Evolutionary conservation across 2,113 vertebrate genomes (phyloP).

Genomic region (Entomyzon cyanotis): DNA sequence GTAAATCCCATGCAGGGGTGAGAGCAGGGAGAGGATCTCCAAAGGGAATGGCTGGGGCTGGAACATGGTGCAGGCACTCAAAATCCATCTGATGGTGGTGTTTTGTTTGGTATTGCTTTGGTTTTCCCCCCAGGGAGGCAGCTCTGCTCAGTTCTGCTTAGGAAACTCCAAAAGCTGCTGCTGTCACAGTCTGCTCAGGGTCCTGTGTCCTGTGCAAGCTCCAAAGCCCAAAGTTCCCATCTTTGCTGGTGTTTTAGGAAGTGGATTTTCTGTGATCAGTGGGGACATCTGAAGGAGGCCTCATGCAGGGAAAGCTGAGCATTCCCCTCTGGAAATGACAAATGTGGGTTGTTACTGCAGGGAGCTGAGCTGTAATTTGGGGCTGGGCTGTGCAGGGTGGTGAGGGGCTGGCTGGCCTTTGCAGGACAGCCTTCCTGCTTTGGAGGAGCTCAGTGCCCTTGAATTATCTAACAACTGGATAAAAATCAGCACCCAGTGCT

Average conservation of each 20-base stretch:
- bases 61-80: accelerated
- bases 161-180: background rate
- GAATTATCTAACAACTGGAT: background rate
- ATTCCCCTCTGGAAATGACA: background rate
- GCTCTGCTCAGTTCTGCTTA: background rate
- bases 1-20: background rate
- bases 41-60: background rate
- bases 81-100: accelerated
- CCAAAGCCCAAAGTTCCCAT: background rate
- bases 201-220: accelerated
- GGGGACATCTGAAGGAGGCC: background rate
- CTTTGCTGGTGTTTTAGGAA: background rate
- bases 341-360: background rate
- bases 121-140: background rate
- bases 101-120: background rate
- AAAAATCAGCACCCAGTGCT: background rate
- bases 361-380: background rate
- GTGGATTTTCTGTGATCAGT: background rate
- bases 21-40: background rate
- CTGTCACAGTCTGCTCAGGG: accelerated
- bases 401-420: background rate
- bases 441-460: background rate
- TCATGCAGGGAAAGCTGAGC: background rate
- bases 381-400: background rate
- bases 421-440: background rate